These are phyloP conservation scores for Pleuronectes platessa DNA, from an alignment of 2,113 vertebrate species.

Conservation along the genomic window DNA sequence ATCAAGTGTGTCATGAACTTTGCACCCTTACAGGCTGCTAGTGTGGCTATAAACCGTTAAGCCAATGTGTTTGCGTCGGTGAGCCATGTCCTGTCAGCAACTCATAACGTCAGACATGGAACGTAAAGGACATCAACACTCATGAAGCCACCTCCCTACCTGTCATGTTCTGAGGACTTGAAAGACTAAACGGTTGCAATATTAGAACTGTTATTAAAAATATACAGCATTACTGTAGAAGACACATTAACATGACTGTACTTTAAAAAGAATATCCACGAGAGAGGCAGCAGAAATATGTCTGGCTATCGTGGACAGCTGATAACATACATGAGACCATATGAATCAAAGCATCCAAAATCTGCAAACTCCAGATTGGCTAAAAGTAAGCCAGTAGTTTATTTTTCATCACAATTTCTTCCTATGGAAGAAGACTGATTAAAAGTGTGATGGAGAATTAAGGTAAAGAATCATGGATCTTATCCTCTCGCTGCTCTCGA, in stretches of 20 bases:
- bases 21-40: not conserved
- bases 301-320: constrained; percentile 31
- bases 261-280: not conserved
- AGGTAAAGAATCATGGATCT: constrained; percentile 42
- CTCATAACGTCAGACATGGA: not conserved
- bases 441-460: constrained; percentile 24
- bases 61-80: constrained; percentile 15
- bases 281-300: constrained; percentile 48
- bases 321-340: constrained; percentile 52
- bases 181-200: constrained; percentile 31
- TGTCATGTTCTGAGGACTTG: constrained; percentile 9
- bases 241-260: constrained; percentile 12
- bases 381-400: constrained; percentile 23
- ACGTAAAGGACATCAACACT: constrained; percentile 16
- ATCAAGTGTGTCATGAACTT: not conserved
- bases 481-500: constrained; percentile 31
- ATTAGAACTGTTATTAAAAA: constrained; percentile 15
- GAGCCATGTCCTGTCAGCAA: constrained; percentile 21
- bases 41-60: not conserved
- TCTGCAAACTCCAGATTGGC: constrained; percentile 17
- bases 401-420: constrained; percentile 69
- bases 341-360: constrained; percentile 39
- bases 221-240: constrained; percentile 39
- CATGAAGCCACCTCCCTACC: constrained; percentile 44
- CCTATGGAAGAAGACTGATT: constrained; percentile 83